phyloP scores from a whole-genome alignment of 2,888 invertebrate species.

The Epinotia brunnichana region DNA sequence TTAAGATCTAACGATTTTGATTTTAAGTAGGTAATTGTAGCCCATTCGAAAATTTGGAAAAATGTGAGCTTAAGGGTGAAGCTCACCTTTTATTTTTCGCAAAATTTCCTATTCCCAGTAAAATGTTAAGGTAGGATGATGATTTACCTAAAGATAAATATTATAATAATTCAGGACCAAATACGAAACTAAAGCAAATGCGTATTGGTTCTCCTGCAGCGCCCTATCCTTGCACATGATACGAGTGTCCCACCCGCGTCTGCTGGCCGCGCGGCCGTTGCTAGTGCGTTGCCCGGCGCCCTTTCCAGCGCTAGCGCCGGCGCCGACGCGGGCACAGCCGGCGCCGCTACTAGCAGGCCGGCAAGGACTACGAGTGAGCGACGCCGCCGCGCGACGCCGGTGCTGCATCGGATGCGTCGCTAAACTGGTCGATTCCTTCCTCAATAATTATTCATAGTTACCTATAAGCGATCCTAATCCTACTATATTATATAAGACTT shows the following conservation, averaged over 20 bases:
- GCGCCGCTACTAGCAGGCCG: conserved; percentile 40
- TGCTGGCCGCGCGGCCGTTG: conserved; percentile 42
- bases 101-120: background rate
- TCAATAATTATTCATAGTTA: conserved; percentile 62
- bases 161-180: background rate
- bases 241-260: conserved; percentile 26
- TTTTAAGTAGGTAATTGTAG: background rate
- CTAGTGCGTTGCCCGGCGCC: conserved; percentile 23
- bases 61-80: background rate
- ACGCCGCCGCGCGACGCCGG: conserved; percentile 48
- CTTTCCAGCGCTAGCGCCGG: background rate
- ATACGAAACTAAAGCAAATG: background rate
- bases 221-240: conserved; percentile 23
- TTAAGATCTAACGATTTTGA: background rate
- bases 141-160: background rate
- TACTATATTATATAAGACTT: background rate
- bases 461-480: background rate
- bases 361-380: conserved; percentile 41
- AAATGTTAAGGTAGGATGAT: background rate
- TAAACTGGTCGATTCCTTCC: conserved; percentile 71
- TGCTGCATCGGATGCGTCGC: conserved; percentile 65
- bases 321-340: conserved; percentile 11
- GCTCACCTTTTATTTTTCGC: background rate
- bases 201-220: conserved; percentile 10
- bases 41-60: background rate